Base-by-base conservation (phyloP, 2,888 invertebrate species). In the Ophion ventricosus region DNA sequence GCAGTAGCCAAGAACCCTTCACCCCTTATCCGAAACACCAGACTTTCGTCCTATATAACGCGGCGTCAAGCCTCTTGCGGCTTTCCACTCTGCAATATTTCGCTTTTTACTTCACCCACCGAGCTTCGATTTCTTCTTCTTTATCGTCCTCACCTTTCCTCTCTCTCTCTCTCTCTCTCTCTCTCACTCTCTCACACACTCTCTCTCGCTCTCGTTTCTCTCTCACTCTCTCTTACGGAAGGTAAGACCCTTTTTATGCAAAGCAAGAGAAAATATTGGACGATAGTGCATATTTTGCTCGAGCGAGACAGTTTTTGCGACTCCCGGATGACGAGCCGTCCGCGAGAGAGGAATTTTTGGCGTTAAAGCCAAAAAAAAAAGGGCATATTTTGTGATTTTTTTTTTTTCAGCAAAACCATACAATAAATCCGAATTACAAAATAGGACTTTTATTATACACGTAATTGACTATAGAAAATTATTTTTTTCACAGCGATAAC, bases 11-110 rank as follows among this genome's bases (percentile, higher is more conserved):
- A 54, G 35, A 56, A 56, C 76, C 73, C 81, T 79, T 69, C 75
- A 81, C 76, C 76, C 85, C 73, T 35, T 35, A 35, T 8, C 29
- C 81, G 64, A n/a, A n/a, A 61, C 67, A 75, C 82, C 80, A 84
- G 85, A 85, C 85, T 82, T 80, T 79, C 76, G 78, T 83, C 78
- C 77, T 70, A 57, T 79, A 57, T 79, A 82, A 54, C 78, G 43
- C 69, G 85, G 79, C 87, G 84, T 76, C 82, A 82, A 74, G 43
- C 70, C 74, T 64, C 59, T 67, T 66, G 63, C 70, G 67, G 75
- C 73, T 79, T 79, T 80, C 64, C 43, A 25, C 74, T 76, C 67
- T 61, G 56, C 74, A 63, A 20, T 66, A 20, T 67, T 64, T 67
- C 54, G 35, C 67, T n/a, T 61, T 64, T 43, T 66, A 59, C 57